Evolutionary conservation across 2,888 invertebrate genomes (phyloP).

Genomic region (Pyrrhosoma nymphula): DNA sequence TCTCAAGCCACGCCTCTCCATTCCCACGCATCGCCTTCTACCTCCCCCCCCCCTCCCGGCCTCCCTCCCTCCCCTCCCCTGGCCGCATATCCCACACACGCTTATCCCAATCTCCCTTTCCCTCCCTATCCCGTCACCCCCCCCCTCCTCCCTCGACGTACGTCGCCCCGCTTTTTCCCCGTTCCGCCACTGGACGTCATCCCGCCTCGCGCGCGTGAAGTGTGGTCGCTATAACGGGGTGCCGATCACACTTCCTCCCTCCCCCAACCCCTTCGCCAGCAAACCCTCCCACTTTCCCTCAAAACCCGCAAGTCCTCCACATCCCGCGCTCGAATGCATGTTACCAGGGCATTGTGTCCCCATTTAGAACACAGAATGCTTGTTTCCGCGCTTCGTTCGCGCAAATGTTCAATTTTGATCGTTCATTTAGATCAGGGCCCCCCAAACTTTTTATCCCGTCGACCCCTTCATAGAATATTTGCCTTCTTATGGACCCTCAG

Average conservation of each 20-base stretch:
- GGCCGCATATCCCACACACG: not conserved
- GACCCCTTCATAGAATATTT: no score
- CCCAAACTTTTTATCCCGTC: no score
- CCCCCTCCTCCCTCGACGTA: no score
- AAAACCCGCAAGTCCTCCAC: no score
- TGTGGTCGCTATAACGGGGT: not conserved
- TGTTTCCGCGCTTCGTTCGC: not conserved
- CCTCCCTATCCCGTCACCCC: not conserved
- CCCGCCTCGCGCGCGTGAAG: not conserved
- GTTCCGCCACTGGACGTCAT: not conserved
- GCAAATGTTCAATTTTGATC: not conserved
- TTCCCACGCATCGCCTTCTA: not conserved
- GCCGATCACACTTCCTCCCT: not conserved
- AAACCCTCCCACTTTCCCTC: no score
- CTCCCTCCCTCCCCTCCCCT: not conserved
- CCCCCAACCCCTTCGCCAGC: not conserved
- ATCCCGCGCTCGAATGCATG: not conserved
- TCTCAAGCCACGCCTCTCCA: conserved; percentile 12
- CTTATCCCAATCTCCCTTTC: not conserved
- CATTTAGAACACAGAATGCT: no score
- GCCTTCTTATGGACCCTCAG: no score
- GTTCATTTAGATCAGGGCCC: no score
- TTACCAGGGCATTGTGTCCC: not conserved
- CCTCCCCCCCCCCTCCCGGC: not conserved
- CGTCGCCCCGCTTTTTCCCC: no score